Percentiles rank a stretch among this genome's conserved stretches.
phyloP scores from a whole-genome alignment of 2,888 invertebrate genomes.

The Eupithecia subfuscata region DNA sequence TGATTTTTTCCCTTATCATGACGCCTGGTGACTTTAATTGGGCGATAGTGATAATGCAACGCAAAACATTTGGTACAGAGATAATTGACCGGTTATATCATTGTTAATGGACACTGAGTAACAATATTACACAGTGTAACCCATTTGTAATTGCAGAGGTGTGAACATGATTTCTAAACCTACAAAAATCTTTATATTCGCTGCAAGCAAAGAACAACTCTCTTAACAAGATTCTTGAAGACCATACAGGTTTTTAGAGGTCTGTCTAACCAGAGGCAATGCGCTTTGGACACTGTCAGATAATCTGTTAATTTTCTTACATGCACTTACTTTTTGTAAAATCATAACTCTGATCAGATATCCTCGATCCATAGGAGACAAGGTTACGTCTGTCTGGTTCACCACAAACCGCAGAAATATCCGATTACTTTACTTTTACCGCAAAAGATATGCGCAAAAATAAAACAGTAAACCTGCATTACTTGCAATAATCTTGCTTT shows the following conservation, averaged over 20 bases:
- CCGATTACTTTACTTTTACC: conserved; percentile 22
- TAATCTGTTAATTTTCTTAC: background rate
- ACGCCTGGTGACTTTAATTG: conserved; percentile 21
- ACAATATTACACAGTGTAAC: conserved; percentile 1
- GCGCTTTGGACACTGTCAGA: no score
- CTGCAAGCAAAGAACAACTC: background rate
- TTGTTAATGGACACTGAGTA: conserved; percentile 9
- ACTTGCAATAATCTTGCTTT: conserved; percentile 35
- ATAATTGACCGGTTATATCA: conserved; percentile 24
- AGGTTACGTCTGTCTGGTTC: conserved; percentile 19
- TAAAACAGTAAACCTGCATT: background rate
- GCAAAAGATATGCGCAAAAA: background rate
- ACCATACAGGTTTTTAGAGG: background rate
- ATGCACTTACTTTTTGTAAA: background rate
- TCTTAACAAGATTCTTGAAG: background rate
- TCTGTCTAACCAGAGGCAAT: no score
- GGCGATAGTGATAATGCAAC: conserved; percentile 25
- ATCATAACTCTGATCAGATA: background rate
- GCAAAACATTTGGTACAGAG: conserved; percentile 20
- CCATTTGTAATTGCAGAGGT: background rate
- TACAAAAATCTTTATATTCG: background rate
- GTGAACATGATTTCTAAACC: background rate
- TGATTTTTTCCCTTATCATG: background rate
- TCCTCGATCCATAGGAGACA: conserved; percentile 17
- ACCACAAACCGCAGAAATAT: conserved; percentile 35